Evolutionary conservation across 2,888 invertebrate genomes (phyloP), one percentile per base, ranked within the genome.

Genomic region (Megamerina dolium): DNA sequence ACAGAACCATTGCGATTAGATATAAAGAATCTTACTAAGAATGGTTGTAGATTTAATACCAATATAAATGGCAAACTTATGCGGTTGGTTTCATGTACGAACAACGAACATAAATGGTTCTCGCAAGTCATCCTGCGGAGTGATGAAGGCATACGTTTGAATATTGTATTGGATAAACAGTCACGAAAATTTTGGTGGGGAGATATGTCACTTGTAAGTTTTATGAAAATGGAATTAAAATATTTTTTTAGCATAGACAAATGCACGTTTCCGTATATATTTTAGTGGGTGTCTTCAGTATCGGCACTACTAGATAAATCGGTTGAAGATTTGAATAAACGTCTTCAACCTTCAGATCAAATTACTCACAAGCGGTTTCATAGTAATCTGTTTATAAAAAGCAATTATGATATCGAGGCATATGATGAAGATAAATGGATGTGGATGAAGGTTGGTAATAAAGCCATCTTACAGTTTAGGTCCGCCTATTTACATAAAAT

Each of bases 391-490:
- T 29, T 51, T 8, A 29, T 53, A 12, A 40, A 50, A 9, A 46
- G 47, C 8, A 13, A 10, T 5, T 35, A 29, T 1, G n/a, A 31
- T 18, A 16, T 49, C 3, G 10, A 31, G 16, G 30, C 53, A 3
- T 51, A 43, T 39, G 46, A 45, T 19, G 53, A 53, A 37, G 51
- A 53, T 30, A 40, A 48, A 21, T 53, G 53, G 51, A 12, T 32
- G 16, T 53, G 51, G 51, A 10, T 51, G 16, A 44, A 41, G 27
- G 43, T 53, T 19, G 50, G 53, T 2, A 27, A 40, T n/a, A n/a
- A n/a, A n/a, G n/a, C n/a, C n/a, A n/a, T n/a, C n/a, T n/a, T n/a
- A n/a, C n/a, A n/a, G n/a, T n/a, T n/a, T n/a, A n/a, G n/a, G n/a
- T n/a, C n/a, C n/a, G n/a, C n/a, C n/a, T n/a, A n/a, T n/a, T n/a